phyloP scores from a whole-genome alignment of 2,797 vertebrate species.

The Peromyscus attwateri region DNA sequence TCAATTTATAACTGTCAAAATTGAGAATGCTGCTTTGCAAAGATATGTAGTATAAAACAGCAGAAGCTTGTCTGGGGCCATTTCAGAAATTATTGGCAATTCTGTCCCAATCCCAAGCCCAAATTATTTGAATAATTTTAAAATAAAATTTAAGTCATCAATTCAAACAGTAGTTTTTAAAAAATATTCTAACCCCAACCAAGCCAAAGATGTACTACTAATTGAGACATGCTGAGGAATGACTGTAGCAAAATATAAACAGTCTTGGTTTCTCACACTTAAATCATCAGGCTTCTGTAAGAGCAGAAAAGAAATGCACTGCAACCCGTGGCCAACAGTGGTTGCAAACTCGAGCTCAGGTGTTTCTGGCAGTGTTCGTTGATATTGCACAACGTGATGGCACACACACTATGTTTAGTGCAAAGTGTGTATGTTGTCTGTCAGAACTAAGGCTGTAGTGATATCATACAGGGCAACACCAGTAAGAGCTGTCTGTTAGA shows the following conservation, averaged over 20 bases:
- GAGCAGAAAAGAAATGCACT: background rate
- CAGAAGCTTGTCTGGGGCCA: background rate
- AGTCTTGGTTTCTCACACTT: background rate
- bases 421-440: background rate
- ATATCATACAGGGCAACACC: accelerated
- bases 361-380: background rate
- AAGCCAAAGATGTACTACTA: background rate
- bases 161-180: background rate
- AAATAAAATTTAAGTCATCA: background rate
- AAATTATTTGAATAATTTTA: background rate
- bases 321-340: too few relatives aligned
- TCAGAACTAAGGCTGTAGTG: background rate
- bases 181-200: background rate
- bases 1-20: background rate
- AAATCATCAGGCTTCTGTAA: background rate
- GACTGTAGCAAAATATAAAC: too few relatives aligned
- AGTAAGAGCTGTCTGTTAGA: background rate
- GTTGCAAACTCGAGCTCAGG: background rate
- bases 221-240: background rate
- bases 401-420: background rate
- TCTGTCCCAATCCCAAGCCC: background rate
- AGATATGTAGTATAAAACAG: background rate
- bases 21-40: background rate
- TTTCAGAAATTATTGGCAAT: background rate
- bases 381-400: background rate